A percentile compares a stretch with the other conserved stretches of the same genome.
Conservation (phyloP, 2,797 vertebrate genomes). For the Diplodus puntazzo region DNA sequence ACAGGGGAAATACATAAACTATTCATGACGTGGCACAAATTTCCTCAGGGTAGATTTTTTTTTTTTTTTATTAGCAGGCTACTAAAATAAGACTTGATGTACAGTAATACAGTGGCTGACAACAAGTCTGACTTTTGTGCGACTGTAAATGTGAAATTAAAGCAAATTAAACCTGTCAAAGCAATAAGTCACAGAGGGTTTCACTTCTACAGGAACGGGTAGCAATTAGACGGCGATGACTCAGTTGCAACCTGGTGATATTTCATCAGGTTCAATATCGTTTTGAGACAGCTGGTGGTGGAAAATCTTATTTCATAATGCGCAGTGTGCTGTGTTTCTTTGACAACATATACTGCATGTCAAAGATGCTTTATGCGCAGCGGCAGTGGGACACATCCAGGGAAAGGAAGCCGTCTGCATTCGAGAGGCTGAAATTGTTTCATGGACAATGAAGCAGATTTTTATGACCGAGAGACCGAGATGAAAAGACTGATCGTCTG, state of each 20-base stretch:
- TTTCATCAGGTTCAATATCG: slow-evolving; percentile 54
- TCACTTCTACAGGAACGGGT: slow-evolving; percentile 11
- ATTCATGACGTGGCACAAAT: slow-evolving; percentile 11
- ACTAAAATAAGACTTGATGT: slow-evolving; percentile 19
- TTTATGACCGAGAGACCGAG: slow-evolving; percentile 67
- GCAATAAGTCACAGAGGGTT: slow-evolving; percentile 40
- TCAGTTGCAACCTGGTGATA: slow-evolving; percentile 56
- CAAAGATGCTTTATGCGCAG: slow-evolving; percentile 35
- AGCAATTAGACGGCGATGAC: slow-evolving; percentile 41
- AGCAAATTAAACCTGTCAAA: slow-evolving; percentile 51
- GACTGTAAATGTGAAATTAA: slow-evolving; percentile 36
- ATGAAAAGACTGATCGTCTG: slow-evolving; percentile 55
- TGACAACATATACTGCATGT: slow-evolving; percentile 39
- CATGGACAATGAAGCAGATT: slow-evolving; percentile 75
- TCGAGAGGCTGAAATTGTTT: slow-evolving; percentile 66
- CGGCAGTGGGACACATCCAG: slow-evolving; percentile 13
- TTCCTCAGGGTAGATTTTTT: slow-evolving; percentile 1
- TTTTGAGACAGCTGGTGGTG: slow-evolving; percentile 19
- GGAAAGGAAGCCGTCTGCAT: slow-evolving; percentile 43
- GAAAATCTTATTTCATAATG: slow-evolving; percentile 45
- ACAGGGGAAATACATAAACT: slow-evolving; percentile 46
- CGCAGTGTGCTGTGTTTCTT: slow-evolving; percentile 30
- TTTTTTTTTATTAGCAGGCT: slow-evolving; percentile 13
- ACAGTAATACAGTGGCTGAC: slow-evolving; percentile 7
- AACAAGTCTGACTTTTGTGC: slow-evolving; percentile 14